Conservation (phyloP, 2,888 invertebrate genomes). For the Buathra laborator region DNA sequence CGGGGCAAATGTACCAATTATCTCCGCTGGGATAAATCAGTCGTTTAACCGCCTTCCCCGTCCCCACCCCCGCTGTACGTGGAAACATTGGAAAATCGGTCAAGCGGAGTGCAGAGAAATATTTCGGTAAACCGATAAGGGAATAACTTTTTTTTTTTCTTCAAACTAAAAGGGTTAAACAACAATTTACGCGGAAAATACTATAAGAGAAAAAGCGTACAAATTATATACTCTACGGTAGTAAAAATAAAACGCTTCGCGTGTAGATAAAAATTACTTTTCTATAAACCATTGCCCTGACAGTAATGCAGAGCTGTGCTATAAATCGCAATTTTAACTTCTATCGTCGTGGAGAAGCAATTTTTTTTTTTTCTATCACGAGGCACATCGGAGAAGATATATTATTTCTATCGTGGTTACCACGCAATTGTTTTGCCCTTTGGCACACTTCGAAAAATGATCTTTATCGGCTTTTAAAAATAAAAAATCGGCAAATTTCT, state of each 20-base stretch:
- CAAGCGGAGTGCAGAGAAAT: not conserved
- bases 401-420: not conserved
- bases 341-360: not conserved
- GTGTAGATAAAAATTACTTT: not conserved
- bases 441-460: not conserved
- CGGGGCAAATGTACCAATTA: constrained; percentile 1
- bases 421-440: not conserved
- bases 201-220: not conserved
- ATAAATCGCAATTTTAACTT: not conserved
- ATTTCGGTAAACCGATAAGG: not conserved
- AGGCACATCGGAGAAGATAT: not conserved
- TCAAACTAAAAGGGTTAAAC: not conserved
- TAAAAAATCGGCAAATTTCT: too few species aligned
- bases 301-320: not conserved
- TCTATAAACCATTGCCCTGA: not conserved
- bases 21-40: not conserved
- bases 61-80: not conserved
- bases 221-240: not conserved
- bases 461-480: not conserved
- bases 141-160: not conserved
- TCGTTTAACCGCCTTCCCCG: not conserved
- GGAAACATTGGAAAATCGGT: not conserved
- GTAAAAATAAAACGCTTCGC: not conserved
- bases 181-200: not conserved
- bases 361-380: not conserved